Evolutionary conservation across 2,888 invertebrate species (phyloP), one percentile per base, ranked within the genome.

Genomic region (Lagria hirta): DNA sequence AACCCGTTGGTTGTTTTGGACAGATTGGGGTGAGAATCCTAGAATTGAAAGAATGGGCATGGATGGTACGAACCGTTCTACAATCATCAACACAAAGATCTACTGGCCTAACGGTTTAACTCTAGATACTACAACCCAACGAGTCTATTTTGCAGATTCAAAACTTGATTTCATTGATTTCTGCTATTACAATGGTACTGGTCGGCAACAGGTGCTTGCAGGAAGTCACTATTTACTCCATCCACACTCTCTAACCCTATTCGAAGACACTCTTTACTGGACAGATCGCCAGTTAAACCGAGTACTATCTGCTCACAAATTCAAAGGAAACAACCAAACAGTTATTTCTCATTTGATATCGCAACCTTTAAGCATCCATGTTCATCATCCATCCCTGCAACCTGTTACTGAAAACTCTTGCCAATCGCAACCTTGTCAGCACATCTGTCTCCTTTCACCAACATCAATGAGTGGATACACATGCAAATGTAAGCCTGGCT

Each of bases 31-130:
- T 23, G 93, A 95, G 70, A 89, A 95, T 72, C 98, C 99, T 1
- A 77, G 96, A 1, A 89, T 99, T 43, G 98, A 99, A 68, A 77
- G 96, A 42, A 87, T 95, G 3, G 95, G 95, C 8, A 90, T 99
- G 91, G 98, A 99, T 66, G 98, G 98, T 0, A 84, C 84, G 0
- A 85, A 86, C 60, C 80, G 96, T 3, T 79, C 79, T 10, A 83
- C 84, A 0, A 93, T 97, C 33, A 88, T 97, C 29, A 88, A 84
- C 24, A 93, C 92, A 0, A 96, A 96, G 68, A 92, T 99, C 48
- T 97, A 93, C 73, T 98, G 97, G 97, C 98, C 98, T 0, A 98
- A 97, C 66, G 97, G 97, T 0, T 74, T 99, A n/a, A 92, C 98
- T 0, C 73, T 99, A 2, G 99, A 99, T 65, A 88, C 92, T 11